Evolutionary conservation across 2,888 invertebrate genomes (phyloP), one percentile per base, ranked within the genome.

Genomic region (Abscondita cerata): DNA sequence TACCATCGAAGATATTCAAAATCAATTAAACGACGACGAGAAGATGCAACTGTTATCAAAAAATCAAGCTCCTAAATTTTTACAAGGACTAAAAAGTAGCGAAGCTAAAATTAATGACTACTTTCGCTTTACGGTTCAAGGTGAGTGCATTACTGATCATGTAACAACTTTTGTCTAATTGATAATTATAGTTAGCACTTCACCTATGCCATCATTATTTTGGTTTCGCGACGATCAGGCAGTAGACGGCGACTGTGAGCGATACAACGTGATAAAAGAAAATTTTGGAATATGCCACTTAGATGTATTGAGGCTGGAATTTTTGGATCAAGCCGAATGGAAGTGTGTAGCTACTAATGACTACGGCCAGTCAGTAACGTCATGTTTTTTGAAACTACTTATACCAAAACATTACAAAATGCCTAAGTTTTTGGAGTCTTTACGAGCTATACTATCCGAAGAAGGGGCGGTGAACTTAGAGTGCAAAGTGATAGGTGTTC

Each of bases 401-500:
- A 92, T 95, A 77, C 95, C 95, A 1, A 87, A 91, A 72, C 94
- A 95, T 81, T 95, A 89, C 76, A 94, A 94, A 77, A 93, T 92
- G 69, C 95, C 95, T 0, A 86, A 90, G 65, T 95, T 95, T 78
- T 82, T 95, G 52, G 95, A 95, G 79, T 91, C 91, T 68, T 83
- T 95, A 2, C 85, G 92, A 69, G 95, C 95, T 0, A 90, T 94
- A 38, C 82, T 95, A 13, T 93, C 93, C 0, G 92, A 94, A 65
- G 93, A 93, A 79, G 92, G 95, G 0, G 93, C 95, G 8, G 95
- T 95, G 0, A 95, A 95, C 80, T 84, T 95, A 62, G 95, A 95
- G 78, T 95, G 95, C 78, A 95, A 95, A 82, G 94, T 95, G 0
- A 94, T 95, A 61, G 95, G 95, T 4, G 93, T 95, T 1, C 95